phyloP scores from a whole-genome alignment of 2,797 vertebrate species.

The Fundulus diaphanus region DNA sequence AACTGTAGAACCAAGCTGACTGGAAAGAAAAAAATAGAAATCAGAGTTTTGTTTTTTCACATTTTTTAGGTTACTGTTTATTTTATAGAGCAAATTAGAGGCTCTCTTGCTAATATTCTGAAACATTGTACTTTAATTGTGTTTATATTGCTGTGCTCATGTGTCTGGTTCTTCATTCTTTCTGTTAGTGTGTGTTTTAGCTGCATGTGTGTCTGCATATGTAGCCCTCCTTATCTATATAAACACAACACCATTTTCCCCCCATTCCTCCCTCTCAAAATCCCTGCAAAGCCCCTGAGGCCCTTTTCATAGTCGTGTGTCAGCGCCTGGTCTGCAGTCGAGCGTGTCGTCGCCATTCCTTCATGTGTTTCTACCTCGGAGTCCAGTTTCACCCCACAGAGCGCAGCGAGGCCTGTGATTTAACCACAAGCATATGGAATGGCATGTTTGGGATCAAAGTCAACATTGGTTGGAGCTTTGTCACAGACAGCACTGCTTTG shows the following conservation, averaged over 20 bases:
- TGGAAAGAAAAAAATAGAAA: background rate
- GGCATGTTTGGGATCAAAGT: constrained; percentile 2
- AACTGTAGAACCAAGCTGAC: background rate
- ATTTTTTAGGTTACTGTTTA: background rate
- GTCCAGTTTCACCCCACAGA: constrained; percentile 26
- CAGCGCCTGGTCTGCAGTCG: constrained; percentile 35
- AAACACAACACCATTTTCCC: constrained; percentile 47
- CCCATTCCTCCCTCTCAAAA: constrained; percentile 36
- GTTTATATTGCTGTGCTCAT: background rate
- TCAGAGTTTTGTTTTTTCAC: no score
- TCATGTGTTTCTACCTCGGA: constrained; percentile 23
- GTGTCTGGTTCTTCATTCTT: background rate
- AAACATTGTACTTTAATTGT: background rate
- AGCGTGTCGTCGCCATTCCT: constrained; percentile 43
- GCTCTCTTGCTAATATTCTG: background rate
- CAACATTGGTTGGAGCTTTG: background rate
- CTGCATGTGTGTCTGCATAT: constrained; percentile 7
- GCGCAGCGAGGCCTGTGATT: background rate
- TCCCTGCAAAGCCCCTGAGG: constrained; percentile 31
- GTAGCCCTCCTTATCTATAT: constrained; percentile 18
- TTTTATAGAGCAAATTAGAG: no score
- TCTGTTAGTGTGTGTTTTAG: background rate
- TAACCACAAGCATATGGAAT: constrained; percentile 10
- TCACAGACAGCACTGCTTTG: background rate
- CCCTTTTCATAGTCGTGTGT: constrained; percentile 51